Conservation (phyloP, 2,113 vertebrate species). For the Grallaria varia region DNA sequence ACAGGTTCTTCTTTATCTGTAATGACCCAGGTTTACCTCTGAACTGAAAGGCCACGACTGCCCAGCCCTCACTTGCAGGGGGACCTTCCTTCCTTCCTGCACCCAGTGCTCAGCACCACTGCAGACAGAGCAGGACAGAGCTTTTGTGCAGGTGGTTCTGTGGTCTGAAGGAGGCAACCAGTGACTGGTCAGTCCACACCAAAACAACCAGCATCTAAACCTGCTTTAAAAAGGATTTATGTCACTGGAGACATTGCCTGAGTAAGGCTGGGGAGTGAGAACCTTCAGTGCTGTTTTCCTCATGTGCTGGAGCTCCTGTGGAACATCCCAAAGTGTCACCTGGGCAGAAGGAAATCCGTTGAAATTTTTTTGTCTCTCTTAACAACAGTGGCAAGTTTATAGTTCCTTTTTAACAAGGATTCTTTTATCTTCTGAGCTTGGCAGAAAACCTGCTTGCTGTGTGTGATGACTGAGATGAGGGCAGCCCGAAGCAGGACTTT, state of each 20-base stretch:
- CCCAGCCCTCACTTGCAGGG: too few species aligned
- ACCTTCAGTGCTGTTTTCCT: neutral
- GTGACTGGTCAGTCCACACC: neutral
- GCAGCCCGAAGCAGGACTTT: neutral
- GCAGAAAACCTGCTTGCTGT: neutral
- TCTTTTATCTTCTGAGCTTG: neutral
- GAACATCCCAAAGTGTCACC: neutral
- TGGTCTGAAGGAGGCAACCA: neutral
- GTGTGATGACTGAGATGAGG: neutral
- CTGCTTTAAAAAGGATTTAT: neutral
- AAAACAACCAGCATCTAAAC: neutral
- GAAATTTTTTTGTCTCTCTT: neutral
- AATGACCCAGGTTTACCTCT: neutral
- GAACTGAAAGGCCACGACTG: neutral
- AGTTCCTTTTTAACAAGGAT: neutral
- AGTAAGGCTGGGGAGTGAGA: neutral
- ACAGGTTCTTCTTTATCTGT: neutral
- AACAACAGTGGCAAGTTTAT: neutral
- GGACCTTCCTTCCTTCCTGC: too few species aligned
- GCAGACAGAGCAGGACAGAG: neutral
- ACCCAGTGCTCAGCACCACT: neutral
- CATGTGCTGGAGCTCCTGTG: fast-evolving
- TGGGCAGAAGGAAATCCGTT: neutral
- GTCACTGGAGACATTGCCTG: neutral
- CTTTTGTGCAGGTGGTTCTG: neutral